phyloP scores from a whole-genome alignment of 2,797 vertebrate genomes.

The Melanotaenia trifasciata region DNA sequence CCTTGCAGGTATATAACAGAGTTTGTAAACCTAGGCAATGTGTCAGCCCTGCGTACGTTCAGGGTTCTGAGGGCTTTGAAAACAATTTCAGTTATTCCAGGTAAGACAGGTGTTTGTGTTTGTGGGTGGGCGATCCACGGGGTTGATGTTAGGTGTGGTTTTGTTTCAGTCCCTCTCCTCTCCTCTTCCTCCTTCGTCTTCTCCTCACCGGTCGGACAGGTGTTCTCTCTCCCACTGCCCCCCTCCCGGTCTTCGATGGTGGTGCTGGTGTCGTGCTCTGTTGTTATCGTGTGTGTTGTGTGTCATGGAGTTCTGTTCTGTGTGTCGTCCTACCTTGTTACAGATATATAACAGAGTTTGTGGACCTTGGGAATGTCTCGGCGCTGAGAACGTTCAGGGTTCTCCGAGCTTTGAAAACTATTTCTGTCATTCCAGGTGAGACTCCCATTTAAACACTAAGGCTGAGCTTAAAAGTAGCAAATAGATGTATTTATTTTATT shows the following conservation, averaged over 20 bases:
- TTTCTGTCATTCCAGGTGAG: constrained; percentile 99
- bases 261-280: constrained; percentile 80
- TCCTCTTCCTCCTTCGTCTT: constrained; percentile 71
- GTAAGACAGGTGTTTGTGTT: constrained; percentile 84
- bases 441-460: constrained; percentile 88
- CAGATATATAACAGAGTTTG: constrained; percentile 99
- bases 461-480: constrained; percentile 79
- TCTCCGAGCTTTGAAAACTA: constrained; percentile 99
- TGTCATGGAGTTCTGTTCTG: constrained; percentile 97
- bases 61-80: constrained; percentile 99
- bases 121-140: constrained; percentile 86
- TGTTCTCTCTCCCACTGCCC: constrained; percentile 84
- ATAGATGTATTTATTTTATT: constrained; percentile 59
- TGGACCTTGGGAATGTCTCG: constrained; percentile 99
- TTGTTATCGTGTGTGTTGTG: constrained; percentile 93
- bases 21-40: constrained; percentile 99
- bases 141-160: constrained; percentile 94
- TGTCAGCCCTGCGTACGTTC: constrained; percentile 98
- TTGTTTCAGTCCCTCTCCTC: constrained; percentile 70
- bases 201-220: constrained; percentile 81
- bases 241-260: constrained; percentile 80
- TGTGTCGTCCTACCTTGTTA: constrained; percentile 98
- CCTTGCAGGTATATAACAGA: constrained; percentile 99
- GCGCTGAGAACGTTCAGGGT: constrained; percentile 99
- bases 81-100: constrained; percentile 99